phyloP scores from a whole-genome alignment of 2,797 vertebrate species.

The Oreonectes daqikongensis region DNA sequence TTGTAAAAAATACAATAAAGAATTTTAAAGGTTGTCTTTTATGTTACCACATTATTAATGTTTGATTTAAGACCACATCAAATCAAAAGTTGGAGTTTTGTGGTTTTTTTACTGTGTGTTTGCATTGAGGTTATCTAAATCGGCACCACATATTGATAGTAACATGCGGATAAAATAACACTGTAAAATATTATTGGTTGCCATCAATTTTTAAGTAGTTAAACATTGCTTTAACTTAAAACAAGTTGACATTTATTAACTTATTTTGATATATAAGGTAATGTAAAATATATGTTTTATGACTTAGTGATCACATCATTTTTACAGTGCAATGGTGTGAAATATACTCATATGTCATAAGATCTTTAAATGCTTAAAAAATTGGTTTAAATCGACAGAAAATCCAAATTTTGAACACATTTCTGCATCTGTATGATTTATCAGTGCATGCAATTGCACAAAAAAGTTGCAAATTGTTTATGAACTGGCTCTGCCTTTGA shows the following conservation, averaged over 20 bases:
- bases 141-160: background rate
- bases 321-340: too few species aligned
- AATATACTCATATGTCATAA: too few species aligned
- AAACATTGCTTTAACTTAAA: too few species aligned
- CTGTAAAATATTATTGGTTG: too few species aligned
- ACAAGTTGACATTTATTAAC: too few species aligned
- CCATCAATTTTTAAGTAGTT: too few species aligned
- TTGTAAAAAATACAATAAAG: conserved; percentile 18
- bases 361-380: too few species aligned
- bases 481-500: too few species aligned
- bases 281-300: too few species aligned
- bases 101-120: background rate
- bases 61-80: background rate
- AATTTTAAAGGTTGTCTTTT: background rate
- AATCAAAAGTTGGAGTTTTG: background rate
- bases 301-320: too few species aligned
- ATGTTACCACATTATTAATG: background rate
- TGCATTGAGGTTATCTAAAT: background rate
- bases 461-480: background rate
- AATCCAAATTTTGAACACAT: background rate
- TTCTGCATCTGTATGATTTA: background rate
- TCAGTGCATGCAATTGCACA: background rate
- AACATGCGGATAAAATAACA: background rate
- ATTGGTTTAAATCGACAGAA: too few species aligned
- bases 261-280: too few species aligned